Conservation (phyloP, 2,888 invertebrate genomes). For the Macrosiphum euphorbiae region DNA sequence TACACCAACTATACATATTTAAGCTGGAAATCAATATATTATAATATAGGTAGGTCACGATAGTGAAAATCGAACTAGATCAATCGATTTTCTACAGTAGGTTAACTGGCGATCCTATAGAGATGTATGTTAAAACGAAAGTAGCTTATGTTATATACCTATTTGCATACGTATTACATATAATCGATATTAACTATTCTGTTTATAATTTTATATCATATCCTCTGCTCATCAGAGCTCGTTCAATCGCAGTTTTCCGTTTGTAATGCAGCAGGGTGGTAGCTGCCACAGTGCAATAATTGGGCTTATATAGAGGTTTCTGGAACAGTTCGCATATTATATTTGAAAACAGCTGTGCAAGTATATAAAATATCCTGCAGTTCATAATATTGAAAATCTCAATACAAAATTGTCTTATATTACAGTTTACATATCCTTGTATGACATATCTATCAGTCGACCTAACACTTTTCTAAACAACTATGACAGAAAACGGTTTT, state of each 20-base stretch:
- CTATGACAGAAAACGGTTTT: not conserved
- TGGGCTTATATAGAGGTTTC: not conserved
- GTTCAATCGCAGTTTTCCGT: not conserved
- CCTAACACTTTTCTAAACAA: not conserved
- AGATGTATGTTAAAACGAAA: not conserved
- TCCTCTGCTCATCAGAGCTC: not conserved
- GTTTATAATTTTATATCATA: not conserved
- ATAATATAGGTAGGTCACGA: not conserved
- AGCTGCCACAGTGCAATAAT: not conserved
- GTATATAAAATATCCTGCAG: not conserved
- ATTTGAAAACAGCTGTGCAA: not conserved
- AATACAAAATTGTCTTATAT: not conserved
- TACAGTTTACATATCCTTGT: not conserved
- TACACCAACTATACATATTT: not conserved
- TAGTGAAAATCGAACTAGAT: not conserved
- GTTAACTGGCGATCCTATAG: not conserved
- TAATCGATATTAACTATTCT: not conserved
- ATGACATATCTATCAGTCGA: not conserved
- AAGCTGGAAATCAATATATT: not conserved
- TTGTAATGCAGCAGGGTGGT: not conserved
- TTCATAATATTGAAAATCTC: not conserved
- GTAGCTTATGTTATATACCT: not conserved
- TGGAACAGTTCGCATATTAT: not conserved
- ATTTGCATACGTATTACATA: not conserved
- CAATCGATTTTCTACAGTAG: not conserved